Conservation (phyloP, 2,888 invertebrate species). For the Drosophila pseudotalamancana region DNA sequence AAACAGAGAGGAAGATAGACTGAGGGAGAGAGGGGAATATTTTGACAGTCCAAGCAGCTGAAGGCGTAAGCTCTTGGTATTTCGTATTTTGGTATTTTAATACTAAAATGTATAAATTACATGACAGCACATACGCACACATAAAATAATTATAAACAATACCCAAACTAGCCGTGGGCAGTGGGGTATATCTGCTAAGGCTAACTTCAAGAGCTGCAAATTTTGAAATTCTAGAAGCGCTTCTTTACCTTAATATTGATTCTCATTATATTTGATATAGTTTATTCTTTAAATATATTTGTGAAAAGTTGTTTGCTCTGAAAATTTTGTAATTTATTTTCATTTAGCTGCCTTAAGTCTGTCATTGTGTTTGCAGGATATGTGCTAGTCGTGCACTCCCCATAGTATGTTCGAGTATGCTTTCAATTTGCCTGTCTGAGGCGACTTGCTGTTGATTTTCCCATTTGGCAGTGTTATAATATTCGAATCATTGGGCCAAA, state of each 20-base stretch:
- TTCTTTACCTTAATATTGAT: no score
- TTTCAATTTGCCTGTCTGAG: slow-evolving; percentile 2
- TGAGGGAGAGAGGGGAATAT: background rate
- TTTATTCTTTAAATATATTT: no score
- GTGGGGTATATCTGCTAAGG: no score
- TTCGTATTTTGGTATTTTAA: slow-evolving; percentile 32
- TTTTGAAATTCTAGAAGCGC: no score
- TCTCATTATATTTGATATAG: no score
- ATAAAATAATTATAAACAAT: slow-evolving; percentile 29
- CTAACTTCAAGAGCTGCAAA: background rate
- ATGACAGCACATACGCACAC: slow-evolving; percentile 26
- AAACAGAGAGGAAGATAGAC: background rate
- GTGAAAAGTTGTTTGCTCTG: no score
- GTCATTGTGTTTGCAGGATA: background rate
- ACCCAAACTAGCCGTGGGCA: no score
- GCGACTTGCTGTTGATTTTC: slow-evolving; percentile 32
- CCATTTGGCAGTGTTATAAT: slow-evolving; percentile 24
- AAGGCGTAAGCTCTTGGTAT: slow-evolving; percentile 19
- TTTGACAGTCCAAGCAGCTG: background rate
- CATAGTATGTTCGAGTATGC: no score
- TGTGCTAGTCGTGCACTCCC: background rate
- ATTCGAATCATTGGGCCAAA: slow-evolving; percentile 44
- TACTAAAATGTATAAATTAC: slow-evolving; percentile 36
- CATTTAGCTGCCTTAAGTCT: no score
- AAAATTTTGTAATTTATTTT: no score